Percentiles rank a stretch among this genome's conserved stretches.
These are phyloP conservation scores for Lasioglossum leucozonium DNA, from an alignment of 2,888 invertebrate species.

Conservation along the genomic window DNA sequence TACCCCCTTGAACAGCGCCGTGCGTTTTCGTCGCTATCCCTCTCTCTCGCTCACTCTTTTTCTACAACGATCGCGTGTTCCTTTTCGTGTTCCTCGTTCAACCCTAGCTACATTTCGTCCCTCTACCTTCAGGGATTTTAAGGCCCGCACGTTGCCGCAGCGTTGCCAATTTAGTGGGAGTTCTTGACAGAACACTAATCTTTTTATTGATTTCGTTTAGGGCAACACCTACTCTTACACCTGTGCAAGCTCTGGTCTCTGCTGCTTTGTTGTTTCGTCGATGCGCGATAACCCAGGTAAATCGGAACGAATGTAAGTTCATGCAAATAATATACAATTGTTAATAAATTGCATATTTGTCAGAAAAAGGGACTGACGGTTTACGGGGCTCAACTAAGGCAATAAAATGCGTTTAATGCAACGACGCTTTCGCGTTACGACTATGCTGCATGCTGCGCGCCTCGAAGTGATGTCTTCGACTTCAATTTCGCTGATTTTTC, in stretches of 20 bases:
- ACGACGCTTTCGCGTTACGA: neutral
- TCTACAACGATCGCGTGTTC: slow-evolving; percentile 4
- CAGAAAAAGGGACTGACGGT: neutral
- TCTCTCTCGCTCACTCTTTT: neutral
- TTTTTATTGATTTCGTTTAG: slow-evolving; percentile 57
- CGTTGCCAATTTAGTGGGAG: slow-evolving; percentile 59
- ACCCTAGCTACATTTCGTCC: slow-evolving; percentile 44
- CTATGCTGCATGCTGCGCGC: no score
- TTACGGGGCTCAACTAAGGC: neutral
- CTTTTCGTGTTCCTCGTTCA: slow-evolving; percentile 21
- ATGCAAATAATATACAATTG: neutral
- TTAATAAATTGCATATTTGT: neutral
- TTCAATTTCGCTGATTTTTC: neutral
- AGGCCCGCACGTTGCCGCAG: slow-evolving; percentile 55
- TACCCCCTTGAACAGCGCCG: slow-evolving; percentile 32
- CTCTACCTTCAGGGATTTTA: slow-evolving; percentile 44
- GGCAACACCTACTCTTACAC: slow-evolving; percentile 17
- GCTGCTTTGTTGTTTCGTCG: neutral
- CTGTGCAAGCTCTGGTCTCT: neutral
- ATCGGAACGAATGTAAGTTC: neutral
- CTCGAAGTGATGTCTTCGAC: neutral
- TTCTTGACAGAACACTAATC: slow-evolving; percentile 61
- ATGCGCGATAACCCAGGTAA: neutral
- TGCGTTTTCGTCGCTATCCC: slow-evolving; percentile 16
- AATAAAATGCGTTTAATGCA: neutral